phyloP scores from a whole-genome alignment of 2,797 vertebrate species.

The Enteromius paludinosus region DNA sequence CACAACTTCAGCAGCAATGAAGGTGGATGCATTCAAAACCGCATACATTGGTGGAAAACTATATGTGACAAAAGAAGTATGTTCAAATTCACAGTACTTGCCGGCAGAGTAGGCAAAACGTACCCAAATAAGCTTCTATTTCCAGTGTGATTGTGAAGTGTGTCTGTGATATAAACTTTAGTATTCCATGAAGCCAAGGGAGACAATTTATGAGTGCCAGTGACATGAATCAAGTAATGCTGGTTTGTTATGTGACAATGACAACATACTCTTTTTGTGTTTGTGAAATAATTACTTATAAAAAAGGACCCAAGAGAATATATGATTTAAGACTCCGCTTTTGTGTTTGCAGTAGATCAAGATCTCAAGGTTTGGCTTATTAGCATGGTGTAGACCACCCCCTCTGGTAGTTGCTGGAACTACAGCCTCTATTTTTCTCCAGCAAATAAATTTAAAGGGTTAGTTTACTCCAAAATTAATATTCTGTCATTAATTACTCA shows the following conservation, averaged over 20 bases:
- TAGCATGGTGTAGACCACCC: neutral
- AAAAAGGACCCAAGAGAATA: too few species aligned
- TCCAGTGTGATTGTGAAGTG: neutral
- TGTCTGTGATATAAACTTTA: neutral
- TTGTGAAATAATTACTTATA: neutral
- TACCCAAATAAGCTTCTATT: neutral
- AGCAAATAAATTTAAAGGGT: too few species aligned
- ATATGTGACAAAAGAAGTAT: neutral
- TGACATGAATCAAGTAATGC: neutral
- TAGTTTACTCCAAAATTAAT: too few species aligned
- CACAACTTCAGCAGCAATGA: neutral
- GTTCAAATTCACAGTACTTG: neutral
- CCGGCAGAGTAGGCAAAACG: neutral
- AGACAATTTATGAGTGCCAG: neutral
- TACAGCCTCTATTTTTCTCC: neutral
- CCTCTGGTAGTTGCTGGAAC: neutral
- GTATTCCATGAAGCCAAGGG: neutral
- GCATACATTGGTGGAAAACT: neutral
- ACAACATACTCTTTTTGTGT: neutral
- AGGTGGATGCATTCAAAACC: neutral
- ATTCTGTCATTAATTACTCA: too few species aligned
- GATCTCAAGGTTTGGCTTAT: neutral
- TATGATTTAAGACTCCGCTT: neutral
- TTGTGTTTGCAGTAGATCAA: neutral
- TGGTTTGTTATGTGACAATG: neutral